Conservation (phyloP, 2,113 vertebrate species). For the Cranoglanis bouderius region DNA sequence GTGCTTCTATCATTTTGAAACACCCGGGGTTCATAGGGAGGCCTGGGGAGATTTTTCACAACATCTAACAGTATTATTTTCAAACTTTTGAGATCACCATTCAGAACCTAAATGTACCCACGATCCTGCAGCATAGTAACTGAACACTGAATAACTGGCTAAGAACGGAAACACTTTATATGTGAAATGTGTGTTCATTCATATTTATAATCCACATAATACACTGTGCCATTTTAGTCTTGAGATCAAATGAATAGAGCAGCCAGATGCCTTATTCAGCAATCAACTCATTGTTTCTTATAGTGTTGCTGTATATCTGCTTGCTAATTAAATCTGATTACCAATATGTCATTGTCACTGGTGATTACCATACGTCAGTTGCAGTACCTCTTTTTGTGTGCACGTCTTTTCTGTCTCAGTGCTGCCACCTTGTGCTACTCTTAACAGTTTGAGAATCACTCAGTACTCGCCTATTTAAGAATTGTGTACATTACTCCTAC, state of each 20-base stretch:
- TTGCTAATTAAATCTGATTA: background rate
- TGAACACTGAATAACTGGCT: background rate
- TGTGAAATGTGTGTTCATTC: background rate
- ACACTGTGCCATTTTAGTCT: background rate
- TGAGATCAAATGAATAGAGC: background rate
- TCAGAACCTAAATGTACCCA: background rate
- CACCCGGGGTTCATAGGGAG: background rate
- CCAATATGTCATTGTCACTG: background rate
- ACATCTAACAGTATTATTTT: background rate
- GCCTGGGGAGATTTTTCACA: background rate
- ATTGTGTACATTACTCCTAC: background rate
- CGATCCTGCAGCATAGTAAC: background rate
- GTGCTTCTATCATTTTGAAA: background rate
- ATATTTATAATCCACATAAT: background rate
- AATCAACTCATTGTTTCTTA: background rate
- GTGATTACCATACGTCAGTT: background rate
- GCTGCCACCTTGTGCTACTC: conserved; percentile 5
- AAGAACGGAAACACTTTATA: background rate
- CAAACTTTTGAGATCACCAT: background rate
- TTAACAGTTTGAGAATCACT: background rate
- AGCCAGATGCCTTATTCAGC: background rate
- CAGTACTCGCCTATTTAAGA: background rate
- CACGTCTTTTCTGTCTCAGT: background rate
- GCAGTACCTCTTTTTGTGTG: background rate
- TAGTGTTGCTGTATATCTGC: background rate